Evolutionary conservation across 1,140 invertebrate species (phyloP), one percentile per base, ranked within the genome.

Genomic region (Meloidogyne floridensis): DNA sequence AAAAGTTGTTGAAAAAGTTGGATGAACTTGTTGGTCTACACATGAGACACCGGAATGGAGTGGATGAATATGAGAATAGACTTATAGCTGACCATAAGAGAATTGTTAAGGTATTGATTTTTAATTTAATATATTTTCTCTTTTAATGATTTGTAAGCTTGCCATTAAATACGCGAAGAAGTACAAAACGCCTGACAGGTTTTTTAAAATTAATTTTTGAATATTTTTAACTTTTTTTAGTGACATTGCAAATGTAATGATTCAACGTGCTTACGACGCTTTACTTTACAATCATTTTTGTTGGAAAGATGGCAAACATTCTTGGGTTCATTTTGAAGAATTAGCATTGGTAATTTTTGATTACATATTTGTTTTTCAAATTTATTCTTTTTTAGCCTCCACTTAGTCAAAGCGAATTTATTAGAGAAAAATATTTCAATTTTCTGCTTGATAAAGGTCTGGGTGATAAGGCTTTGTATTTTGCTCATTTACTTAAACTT

Each of bases 161-260:
- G 42, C 20, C 8, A 47, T 32, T 80, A 75, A 47, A 81, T 81
- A 80, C 42, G 43, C 43, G 32, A 80, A 82, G 18, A 73, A 59
- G 15, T 82, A 43, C 54, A 7, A 75, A 18, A 75, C 82, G 3
- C 18, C 76, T 18, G 81, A 82, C 11, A 51, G 32, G 59, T 65
- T 65, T 65, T n/a, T 47, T 47, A 47, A 15, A 10, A 56, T 56
- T 15, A 3, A 15, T 59, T 59, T 65, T 65, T n/a, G 7, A 7
- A 65, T n/a, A 65, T 11, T 65, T 7, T 8, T 4, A 6, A 8
- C 2, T 65, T n/a, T n/a, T 65, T 65, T 65, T 6, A 65, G 59
- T 54, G 72, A 72, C 8, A 75, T 74, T 51, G 81, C 81, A 9
- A 82, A 82, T 70, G 32, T 83, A 20, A 72, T 82, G 81, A 72